These are phyloP conservation scores for sheep (Ovis aries) DNA, from an alignment of 2,113 vertebrate species.

Conservation along the genomic window ARS-UI_Ramb_v3.0 NC_056067.1:4496001-4496500, in stretches of 20 bases:
- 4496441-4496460: no score
- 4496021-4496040: not conserved
- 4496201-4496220: not conserved
- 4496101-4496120: not conserved
- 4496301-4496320: fast-evolving
- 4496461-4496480: not conserved
- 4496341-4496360: not conserved
- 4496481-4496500: no score
- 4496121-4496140: not conserved
- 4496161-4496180: not conserved
- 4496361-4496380: not conserved
- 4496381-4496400: not conserved
- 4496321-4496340: not conserved
- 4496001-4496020: fast-evolving
- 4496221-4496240: not conserved
- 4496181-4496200: not conserved
- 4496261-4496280: not conserved
- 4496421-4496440: not conserved
- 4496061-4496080: not conserved
- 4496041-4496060: not conserved
- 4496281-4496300: fast-evolving
- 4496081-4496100: not conserved
- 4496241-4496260: not conserved
- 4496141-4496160: not conserved
- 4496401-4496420: not conserved